Evolutionary conservation across 2,888 invertebrate genomes (phyloP).

Genomic region (Alloplasta piceator): DNA sequence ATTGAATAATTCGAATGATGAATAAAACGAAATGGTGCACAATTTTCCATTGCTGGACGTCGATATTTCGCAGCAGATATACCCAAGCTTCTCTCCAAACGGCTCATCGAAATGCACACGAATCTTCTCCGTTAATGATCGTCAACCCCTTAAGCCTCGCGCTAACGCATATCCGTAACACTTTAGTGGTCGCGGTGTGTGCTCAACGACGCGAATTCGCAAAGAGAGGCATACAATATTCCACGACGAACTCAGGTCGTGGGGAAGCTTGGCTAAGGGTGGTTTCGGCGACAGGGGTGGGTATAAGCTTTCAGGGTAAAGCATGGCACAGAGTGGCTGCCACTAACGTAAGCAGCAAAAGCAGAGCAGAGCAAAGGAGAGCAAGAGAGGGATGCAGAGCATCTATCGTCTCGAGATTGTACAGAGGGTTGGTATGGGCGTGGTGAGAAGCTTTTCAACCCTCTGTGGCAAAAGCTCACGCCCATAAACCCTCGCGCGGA

Average conservation of each 20-base stretch:
- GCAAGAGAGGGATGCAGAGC: background rate
- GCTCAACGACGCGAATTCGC: background rate
- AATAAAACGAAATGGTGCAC: no score
- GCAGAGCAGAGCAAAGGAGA: background rate
- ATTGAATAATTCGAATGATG: no score
- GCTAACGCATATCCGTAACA: background rate
- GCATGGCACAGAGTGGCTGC: background rate
- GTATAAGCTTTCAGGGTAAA: background rate
- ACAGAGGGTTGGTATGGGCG: constrained; percentile 67
- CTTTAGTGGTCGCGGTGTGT: constrained; percentile 7
- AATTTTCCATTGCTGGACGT: no score
- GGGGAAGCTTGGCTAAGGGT: background rate
- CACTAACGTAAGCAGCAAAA: background rate
- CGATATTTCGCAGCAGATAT: no score
- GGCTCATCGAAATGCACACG: no score
- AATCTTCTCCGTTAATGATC: background rate
- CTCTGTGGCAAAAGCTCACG: constrained; percentile 65
- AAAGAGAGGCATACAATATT: constrained; percentile 29
- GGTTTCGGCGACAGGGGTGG: background rate
- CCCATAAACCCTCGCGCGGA: constrained; percentile 69
- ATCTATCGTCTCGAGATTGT: constrained; percentile 34
- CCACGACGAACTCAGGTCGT: constrained; percentile 18
- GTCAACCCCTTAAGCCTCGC: background rate
- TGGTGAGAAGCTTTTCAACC: constrained; percentile 67
- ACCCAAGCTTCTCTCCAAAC: no score